A percentile compares a stretch with the other conserved stretches of the same genome.
These are phyloP conservation scores for Philopedon plagiatum DNA, from an alignment of 2,888 invertebrate genomes.

Conservation along the genomic window DNA sequence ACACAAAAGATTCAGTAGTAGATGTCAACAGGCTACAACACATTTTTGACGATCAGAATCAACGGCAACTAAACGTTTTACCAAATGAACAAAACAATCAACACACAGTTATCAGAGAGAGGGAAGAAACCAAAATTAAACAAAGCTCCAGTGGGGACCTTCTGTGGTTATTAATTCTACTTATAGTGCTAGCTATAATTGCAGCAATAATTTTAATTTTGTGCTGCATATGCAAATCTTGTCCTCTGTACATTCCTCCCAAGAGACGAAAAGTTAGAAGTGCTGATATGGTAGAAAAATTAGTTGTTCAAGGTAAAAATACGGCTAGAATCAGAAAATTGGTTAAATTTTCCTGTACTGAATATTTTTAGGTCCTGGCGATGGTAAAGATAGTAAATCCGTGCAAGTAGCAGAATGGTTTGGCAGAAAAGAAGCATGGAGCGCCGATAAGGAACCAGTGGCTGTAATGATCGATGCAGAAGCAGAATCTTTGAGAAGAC, in stretches of 20 bases:
- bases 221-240: slow-evolving; percentile 88
- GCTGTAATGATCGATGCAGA: slow-evolving; percentile 70
- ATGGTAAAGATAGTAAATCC: slow-evolving; percentile 77
- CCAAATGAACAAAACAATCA: slow-evolving; percentile 35
- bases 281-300: slow-evolving; percentile 79
- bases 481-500: slow-evolving; percentile 80
- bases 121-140: slow-evolving; percentile 52
- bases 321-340: no score
- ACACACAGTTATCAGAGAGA: slow-evolving; percentile 37
- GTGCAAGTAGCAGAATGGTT: slow-evolving; percentile 84
- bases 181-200: slow-evolving; percentile 82
- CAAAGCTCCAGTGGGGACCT: slow-evolving; percentile 72
- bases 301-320: slow-evolving; percentile 73
- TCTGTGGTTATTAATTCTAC: slow-evolving; percentile 82
- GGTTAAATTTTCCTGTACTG: neutral
- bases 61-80: slow-evolving; percentile 12
- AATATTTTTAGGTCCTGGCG: slow-evolving; percentile 74
- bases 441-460: slow-evolving; percentile 37
- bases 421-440: slow-evolving; percentile 86
- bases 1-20: slow-evolving; percentile 76
- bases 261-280: slow-evolving; percentile 83
- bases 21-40: slow-evolving; percentile 82
- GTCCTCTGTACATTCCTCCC: slow-evolving; percentile 85
- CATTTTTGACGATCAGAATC: slow-evolving; percentile 65
- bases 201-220: slow-evolving; percentile 81